Base-by-base conservation (phyloP, 2,797 vertebrate genomes). In the Poliocrania exsul region DNA sequence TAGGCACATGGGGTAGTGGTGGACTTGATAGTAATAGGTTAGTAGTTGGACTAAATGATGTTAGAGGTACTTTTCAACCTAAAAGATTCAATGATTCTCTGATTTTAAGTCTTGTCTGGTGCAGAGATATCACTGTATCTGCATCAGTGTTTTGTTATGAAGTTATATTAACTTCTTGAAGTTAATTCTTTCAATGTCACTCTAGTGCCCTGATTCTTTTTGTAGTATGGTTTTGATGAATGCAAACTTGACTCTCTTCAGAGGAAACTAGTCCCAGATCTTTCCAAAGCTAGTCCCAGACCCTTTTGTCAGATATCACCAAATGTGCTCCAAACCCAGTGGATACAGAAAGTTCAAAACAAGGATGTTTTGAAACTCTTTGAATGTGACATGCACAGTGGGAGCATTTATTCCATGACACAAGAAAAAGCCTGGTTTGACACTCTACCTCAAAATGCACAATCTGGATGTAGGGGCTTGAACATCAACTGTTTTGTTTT, bases 361-460 rank as follows among this genome's bases (percentile, higher is more conserved):
- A 54, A 54, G 26, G 13, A 42, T 47, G 10, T 29, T 88, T 47
- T 28, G 31, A 17, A 78, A 13, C 4, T 77, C 20, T 73, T 69
- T 62, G 47, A 66, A n/a, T n/a, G 51, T 13, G 23, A 47, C 3
- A 16, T 3, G 11, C 19, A 31, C 0, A 0, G 16, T 44, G 35
- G 29, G 25, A 90, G 50, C 2, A 2, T 9, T 31, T 49, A 12
- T 44, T 71, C 28, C 23, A 60, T 35, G n/a, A 53, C 16, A 54
- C 10, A 19, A 6, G 10, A 42, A 19, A 80, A 82, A 42, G 10
- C 3, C 3, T 35, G 26, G 9, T 50, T 58, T 82, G 29, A 61
- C 10, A 28, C 11, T 79, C 9, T 16, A 69, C 15, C 24, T 8
- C 42, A 82, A 73, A 92, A 77, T 12, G 9, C 16, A 53, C 3